These are phyloP conservation scores for Mus pahari DNA, from an alignment of 2,113 vertebrate genomes.

Conservation along the genomic window DNA sequence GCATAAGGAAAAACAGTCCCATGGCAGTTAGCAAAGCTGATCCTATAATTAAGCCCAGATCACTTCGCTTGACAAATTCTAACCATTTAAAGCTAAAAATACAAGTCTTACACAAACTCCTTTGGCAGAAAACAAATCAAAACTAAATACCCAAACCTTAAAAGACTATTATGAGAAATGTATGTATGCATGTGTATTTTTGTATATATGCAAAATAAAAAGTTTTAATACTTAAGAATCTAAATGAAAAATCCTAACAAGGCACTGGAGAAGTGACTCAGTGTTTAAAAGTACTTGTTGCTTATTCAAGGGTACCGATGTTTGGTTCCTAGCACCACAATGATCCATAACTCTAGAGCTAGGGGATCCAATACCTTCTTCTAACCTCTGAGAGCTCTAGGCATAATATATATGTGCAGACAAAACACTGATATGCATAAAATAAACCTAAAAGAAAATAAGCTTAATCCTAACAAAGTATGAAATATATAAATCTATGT, in stretches of 20 bases:
- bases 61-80: slow-evolving; percentile 41
- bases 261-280: neutral
- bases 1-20: neutral
- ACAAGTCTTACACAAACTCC: slow-evolving; percentile 33
- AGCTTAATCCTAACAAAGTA: neutral
- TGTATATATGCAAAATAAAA: neutral
- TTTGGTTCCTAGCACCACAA: neutral
- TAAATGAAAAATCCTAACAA: slow-evolving; percentile 42
- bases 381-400: neutral
- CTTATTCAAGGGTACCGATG: neutral
- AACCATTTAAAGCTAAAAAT: slow-evolving; percentile 39
- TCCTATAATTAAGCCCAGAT: slow-evolving; percentile 15
- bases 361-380: neutral
- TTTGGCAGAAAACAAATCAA: neutral
- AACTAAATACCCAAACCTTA: slow-evolving; percentile 47
- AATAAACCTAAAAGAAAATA: neutral
- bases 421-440: neutral
- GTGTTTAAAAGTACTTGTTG: neutral
- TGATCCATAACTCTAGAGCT: neutral
- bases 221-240: neutral
- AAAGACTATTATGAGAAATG: neutral
- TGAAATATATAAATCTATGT: slow-evolving; percentile 26
- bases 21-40: neutral
- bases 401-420: neutral
- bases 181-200: neutral